These are phyloP conservation scores for Micrasema minimum DNA, from an alignment of 1,140 invertebrate species.

Conservation along the genomic window DNA sequence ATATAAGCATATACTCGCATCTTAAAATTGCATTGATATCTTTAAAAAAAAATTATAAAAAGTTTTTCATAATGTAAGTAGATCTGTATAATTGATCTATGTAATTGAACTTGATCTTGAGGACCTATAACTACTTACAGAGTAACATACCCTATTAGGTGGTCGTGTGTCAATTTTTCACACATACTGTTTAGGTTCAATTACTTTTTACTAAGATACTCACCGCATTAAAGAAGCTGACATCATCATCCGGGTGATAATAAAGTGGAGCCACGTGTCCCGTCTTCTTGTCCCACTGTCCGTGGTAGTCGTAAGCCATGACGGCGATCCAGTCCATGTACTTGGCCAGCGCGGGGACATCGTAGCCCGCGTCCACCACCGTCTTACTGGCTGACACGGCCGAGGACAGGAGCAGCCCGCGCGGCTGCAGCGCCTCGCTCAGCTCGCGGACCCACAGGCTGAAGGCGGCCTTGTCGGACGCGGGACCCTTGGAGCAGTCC, in stretches of 20 bases:
- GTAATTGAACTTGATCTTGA: too few species aligned
- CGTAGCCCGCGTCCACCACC: conserved; percentile 87
- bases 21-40: too few species aligned
- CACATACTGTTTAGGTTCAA: too few species aligned
- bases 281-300: conserved; percentile 91
- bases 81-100: too few species aligned
- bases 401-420: conserved; percentile 79
- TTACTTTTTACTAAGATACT: conserved; percentile 55
- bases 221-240: conserved; percentile 76
- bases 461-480: conserved; percentile 84
- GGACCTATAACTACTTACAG: too few species aligned
- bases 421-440: conserved; percentile 77
- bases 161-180: too few species aligned
- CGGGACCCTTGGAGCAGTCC: conserved; percentile 84
- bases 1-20: too few species aligned
- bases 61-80: too few species aligned
- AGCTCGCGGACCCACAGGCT: conserved; percentile 79
- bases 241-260: conserved; percentile 81
- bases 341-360: conserved; percentile 77
- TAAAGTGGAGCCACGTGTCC: conserved; percentile 88
- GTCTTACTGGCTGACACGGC: conserved; percentile 90
- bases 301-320: conserved; percentile 91
- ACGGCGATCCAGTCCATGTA: conserved; percentile 89
- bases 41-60: too few species aligned
- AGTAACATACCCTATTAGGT: too few species aligned